Evolutionary conservation across 2,113 vertebrate genomes (phyloP).

Genomic region (Herpetotheres cachinnans): DNA sequence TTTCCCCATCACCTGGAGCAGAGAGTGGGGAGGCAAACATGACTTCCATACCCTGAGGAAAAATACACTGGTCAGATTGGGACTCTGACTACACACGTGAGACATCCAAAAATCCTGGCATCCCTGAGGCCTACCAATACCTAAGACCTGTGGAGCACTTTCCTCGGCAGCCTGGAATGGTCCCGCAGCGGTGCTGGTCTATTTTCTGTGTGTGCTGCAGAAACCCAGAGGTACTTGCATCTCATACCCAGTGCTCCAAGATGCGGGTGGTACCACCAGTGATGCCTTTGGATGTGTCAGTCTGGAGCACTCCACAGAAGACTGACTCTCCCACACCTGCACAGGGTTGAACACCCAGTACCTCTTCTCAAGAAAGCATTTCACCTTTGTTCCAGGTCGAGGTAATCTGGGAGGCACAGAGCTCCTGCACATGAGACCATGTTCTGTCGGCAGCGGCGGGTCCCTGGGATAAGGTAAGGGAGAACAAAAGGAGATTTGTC

Average conservation of each 20-base stretch:
- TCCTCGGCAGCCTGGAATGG: background rate
- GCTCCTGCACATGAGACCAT: background rate
- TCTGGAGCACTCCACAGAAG: background rate
- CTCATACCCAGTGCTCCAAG: background rate
- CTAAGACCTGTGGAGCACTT: background rate
- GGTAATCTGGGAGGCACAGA: background rate
- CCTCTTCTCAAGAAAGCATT: background rate
- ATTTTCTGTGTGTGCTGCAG: background rate
- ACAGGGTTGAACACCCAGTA: background rate
- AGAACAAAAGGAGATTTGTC: background rate
- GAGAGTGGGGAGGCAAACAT: background rate
- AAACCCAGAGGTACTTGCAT: background rate
- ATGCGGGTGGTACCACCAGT: background rate
- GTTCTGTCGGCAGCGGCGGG: fast-evolving
- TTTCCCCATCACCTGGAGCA: background rate
- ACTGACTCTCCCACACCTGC: background rate
- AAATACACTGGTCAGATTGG: background rate
- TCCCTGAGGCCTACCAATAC: background rate
- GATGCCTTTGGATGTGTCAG: background rate
- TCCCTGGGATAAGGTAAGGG: background rate
- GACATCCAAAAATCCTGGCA: background rate
- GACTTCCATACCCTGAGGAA: background rate
- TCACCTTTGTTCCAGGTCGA: background rate
- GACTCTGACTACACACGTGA: background rate
- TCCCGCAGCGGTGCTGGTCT: background rate